Evolutionary conservation across 64 coral and sea anemone genomes (phyloP).

Genomic region (Dendrophyllia cribrosa): DNA sequence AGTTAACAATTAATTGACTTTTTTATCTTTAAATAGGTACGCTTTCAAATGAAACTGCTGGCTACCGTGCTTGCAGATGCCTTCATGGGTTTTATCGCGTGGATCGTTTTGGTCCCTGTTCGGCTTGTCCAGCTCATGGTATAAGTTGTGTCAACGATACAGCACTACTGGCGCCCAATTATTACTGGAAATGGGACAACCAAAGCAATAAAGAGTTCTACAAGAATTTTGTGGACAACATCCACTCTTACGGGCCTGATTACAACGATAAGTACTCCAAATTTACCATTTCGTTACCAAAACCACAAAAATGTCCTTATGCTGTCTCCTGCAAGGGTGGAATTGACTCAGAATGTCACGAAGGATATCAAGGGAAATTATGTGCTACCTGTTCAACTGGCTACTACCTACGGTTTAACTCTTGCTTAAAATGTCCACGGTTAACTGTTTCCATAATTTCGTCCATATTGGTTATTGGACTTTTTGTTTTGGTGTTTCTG

Average conservation of each 20-base stretch:
- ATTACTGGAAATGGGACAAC: conserved; percentile 47
- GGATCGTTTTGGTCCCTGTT: conserved; percentile 45
- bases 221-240: conserved; percentile 13
- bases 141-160: conserved; percentile 22
- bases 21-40: conserved; percentile 12
- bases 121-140: conserved; percentile 18
- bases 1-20: no score
- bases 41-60: conserved; percentile 10
- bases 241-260: background rate
- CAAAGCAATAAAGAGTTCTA: background rate
- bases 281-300: conserved; percentile 19
- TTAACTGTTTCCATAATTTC: background rate
- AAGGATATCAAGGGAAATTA: conserved; percentile 61
- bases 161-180: background rate
- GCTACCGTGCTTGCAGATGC: conserved; percentile 42
- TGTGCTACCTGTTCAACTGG: conserved; percentile 53
- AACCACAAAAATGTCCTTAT: conserved; percentile 37
- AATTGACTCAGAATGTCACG: conserved; percentile 23
- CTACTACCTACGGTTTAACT: conserved; percentile 73
- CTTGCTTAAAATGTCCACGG: conserved; percentile 7
- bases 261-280: conserved; percentile 3
- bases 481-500: conserved; percentile 43
- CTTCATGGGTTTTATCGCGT: conserved; percentile 30
- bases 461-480: background rate
- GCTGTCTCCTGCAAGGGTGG: conserved; percentile 38